phyloP scores from a whole-genome alignment of 2,888 invertebrate species.

The Drosophila paracracens region DNA sequence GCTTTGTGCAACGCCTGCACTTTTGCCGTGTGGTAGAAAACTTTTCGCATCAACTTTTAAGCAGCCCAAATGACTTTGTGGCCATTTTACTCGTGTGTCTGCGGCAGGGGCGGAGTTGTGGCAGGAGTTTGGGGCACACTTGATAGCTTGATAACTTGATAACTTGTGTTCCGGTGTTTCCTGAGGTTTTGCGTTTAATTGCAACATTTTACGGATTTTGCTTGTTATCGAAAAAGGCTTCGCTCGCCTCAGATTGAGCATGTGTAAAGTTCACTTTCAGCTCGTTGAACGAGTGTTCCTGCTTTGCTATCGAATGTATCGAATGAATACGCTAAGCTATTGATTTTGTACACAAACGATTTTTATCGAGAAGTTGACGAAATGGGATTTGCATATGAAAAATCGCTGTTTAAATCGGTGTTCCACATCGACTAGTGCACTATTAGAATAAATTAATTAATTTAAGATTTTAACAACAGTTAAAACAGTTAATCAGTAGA shows the following conservation, averaged over 20 bases:
- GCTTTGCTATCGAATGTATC: not conserved
- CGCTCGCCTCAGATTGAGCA: not conserved
- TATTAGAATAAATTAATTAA: not conserved
- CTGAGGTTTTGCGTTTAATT: constrained; percentile 54
- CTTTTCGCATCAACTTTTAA: constrained; percentile 80
- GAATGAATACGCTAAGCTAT: not conserved
- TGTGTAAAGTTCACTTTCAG: constrained; percentile 7
- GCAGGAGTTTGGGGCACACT: constrained; percentile 30
- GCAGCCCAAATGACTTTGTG: constrained; percentile 77
- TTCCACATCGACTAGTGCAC: too few relatives aligned
- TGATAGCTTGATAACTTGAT: constrained; percentile 67
- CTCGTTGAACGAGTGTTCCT: not conserved
- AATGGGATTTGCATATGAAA: not conserved
- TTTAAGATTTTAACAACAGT: too few relatives aligned
- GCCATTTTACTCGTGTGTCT: constrained; percentile 52
- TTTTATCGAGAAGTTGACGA: not conserved
- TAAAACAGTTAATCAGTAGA: too few relatives aligned
- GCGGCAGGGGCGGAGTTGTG: not conserved
- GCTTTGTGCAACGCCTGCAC: not conserved
- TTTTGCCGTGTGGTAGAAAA: constrained; percentile 62
- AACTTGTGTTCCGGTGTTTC: constrained; percentile 60
- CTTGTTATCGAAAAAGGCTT: not conserved
- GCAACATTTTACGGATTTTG: constrained; percentile 33
- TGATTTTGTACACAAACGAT: not conserved
- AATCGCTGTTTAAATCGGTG: not conserved